Conservation (phyloP, 2,113 vertebrate genomes). For the Synchiropus splendidus region DNA sequence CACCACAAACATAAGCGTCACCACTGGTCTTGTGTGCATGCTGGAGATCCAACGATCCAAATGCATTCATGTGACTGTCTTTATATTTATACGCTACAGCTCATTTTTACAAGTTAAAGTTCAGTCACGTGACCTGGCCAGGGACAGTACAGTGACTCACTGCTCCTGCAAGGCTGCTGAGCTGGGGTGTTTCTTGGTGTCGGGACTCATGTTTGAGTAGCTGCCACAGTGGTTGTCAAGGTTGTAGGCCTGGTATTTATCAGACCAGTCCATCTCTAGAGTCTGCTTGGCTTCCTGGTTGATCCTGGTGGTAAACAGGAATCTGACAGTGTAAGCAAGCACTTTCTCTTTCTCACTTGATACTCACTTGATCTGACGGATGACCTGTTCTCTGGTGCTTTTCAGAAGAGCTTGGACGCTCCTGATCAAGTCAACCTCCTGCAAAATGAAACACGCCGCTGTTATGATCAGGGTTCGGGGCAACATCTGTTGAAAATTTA, state of each 20-base stretch:
- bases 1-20: background rate
- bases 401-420: conserved; percentile 82
- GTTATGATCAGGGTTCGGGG: too few relatives aligned
- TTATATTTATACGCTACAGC: too few relatives aligned
- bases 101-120: too few relatives aligned
- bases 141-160: too few relatives aligned
- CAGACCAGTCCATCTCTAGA: conserved; percentile 83
- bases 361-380: conserved; percentile 78
- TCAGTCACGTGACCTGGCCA: too few relatives aligned
- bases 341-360: background rate
- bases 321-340: background rate
- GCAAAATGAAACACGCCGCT: conserved; percentile 8
- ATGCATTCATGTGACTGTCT: background rate
- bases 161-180: conserved; percentile 72
- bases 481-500: too few relatives aligned
- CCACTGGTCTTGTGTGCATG: too few relatives aligned
- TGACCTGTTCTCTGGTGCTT: conserved; percentile 73
- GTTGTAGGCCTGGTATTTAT: conserved; percentile 76
- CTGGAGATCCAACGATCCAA: too few relatives aligned
- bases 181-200: conserved; percentile 67
- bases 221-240: conserved; percentile 67
- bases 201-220: conserved; percentile 68
- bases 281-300: conserved; percentile 74
- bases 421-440: conserved; percentile 86
- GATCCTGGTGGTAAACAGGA: conserved; percentile 49